These are phyloP conservation scores for Bergia sp. DNA, from an alignment of 92 coral and sea anemone genomes.

Conservation along the genomic window DNA sequence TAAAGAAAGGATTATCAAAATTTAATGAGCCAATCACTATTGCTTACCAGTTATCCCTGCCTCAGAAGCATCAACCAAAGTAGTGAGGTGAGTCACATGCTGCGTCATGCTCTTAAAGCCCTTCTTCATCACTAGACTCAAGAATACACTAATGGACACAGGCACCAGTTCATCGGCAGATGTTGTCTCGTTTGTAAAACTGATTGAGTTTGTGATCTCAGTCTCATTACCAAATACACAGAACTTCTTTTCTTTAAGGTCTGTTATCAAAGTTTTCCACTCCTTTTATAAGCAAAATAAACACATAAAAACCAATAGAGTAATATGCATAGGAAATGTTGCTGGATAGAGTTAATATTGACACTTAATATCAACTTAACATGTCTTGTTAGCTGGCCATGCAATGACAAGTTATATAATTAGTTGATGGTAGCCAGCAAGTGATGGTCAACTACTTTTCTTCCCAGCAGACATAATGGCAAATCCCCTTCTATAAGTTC, in stretches of 20 bases:
- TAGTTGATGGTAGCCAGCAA: too few species aligned
- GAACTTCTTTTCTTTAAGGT: slow-evolving; percentile 24
- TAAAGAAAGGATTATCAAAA: too few species aligned
- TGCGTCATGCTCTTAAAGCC: not conserved
- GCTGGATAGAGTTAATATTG: too few species aligned
- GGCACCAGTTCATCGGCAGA: slow-evolving; percentile 8
- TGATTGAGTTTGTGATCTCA: not conserved
- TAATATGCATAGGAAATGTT: too few species aligned
- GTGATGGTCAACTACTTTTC: too few species aligned
- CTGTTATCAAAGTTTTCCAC: slow-evolving; percentile 16
- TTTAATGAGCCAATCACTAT: not conserved
- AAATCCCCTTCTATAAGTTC: too few species aligned
- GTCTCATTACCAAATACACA: slow-evolving; percentile 36
- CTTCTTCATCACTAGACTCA: not conserved
- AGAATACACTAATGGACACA: slow-evolving; percentile 7
- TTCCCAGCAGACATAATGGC: too few species aligned
- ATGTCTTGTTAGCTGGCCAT: too few species aligned
- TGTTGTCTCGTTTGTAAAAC: not conserved
- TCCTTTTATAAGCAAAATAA: slow-evolving; percentile 16
- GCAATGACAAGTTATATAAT: too few species aligned
- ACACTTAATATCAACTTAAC: too few species aligned
- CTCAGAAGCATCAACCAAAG: slow-evolving; percentile 19
- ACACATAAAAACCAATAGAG: not conserved
- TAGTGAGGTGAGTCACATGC: slow-evolving; percentile 28
- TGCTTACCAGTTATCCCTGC: slow-evolving; percentile 28